These are phyloP conservation scores for Australoheros scitulus DNA, from an alignment of 2,113 vertebrate species.

Conservation along the genomic window DNA sequence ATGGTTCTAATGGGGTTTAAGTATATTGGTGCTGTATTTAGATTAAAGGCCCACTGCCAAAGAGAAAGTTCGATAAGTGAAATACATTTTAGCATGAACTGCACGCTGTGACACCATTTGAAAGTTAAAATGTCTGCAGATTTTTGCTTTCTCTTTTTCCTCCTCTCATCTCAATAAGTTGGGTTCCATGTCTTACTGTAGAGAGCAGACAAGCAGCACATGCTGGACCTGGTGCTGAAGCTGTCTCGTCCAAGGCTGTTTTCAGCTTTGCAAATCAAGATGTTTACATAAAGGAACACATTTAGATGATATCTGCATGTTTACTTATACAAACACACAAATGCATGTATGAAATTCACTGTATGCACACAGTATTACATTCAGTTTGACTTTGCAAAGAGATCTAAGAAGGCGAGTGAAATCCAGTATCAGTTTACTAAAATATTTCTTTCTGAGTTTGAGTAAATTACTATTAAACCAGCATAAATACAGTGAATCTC, in stretches of 20 bases:
- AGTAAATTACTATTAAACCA: too few species aligned
- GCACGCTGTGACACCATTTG: not conserved
- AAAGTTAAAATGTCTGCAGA: not conserved
- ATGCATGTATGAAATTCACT: not conserved
- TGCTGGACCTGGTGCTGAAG: conserved; percentile 1
- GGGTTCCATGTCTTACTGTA: not conserved
- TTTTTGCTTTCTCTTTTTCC: not conserved
- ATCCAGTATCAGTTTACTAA: not conserved
- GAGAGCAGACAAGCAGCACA: conserved; percentile 11
- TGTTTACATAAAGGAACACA: not conserved
- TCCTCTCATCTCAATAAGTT: conserved; percentile 1
- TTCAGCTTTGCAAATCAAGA: not conserved
- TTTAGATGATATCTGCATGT: not conserved
- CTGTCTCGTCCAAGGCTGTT: not conserved
- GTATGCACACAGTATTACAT: too few species aligned
- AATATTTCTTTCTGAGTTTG: not conserved
- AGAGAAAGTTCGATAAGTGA: conserved; percentile 20
- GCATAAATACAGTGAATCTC: not conserved
- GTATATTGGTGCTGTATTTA: conserved; percentile 23
- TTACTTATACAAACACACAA: not conserved
- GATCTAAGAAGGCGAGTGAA: not conserved
- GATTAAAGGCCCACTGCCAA: conserved; percentile 10
- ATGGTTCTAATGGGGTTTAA: conserved; percentile 15
- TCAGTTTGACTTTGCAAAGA: not conserved
- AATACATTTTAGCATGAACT: not conserved